phyloP scores from a whole-genome alignment of 2,888 invertebrate species.

The Platycnemis pennipes region DNA sequence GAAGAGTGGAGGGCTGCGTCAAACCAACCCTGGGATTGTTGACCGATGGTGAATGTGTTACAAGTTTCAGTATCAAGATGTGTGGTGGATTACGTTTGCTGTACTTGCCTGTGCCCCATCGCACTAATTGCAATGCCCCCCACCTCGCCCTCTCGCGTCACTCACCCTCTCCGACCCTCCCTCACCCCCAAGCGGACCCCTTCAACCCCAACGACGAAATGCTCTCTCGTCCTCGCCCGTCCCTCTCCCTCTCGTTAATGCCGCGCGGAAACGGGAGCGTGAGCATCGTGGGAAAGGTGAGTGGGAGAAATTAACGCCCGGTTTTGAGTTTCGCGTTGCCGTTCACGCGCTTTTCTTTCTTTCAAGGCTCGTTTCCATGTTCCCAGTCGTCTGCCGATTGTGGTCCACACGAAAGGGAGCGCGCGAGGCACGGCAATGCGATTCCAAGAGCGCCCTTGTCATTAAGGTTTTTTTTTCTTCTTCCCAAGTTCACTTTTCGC shows the following conservation, averaged over 20 bases:
- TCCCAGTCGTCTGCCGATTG: constrained; percentile 15
- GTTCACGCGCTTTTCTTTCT: constrained; percentile 3
- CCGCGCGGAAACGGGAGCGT: background rate
- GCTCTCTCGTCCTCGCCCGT: background rate
- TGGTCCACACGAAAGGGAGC: background rate
- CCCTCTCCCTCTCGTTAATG: background rate
- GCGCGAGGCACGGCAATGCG: background rate
- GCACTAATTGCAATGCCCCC: too few species aligned
- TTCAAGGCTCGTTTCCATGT: background rate
- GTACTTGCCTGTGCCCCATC: too few species aligned
- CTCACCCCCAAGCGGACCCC: background rate
- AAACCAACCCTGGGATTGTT: too few species aligned
- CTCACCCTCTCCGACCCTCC: background rate
- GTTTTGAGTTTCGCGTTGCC: constrained; percentile 1
- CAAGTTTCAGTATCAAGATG: too few species aligned
- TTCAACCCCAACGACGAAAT: background rate
- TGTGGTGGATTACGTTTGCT: too few species aligned
- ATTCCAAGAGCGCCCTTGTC: background rate
- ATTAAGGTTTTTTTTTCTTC: background rate
- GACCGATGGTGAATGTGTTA: too few species aligned
- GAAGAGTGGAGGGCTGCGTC: too few species aligned
- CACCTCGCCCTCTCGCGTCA: too few species aligned
- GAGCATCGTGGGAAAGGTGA: constrained; percentile 17
- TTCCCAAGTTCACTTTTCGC: background rate
- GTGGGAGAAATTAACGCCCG: constrained; percentile 31